Evolutionary conservation across 2,797 vertebrate genomes (phyloP).

Genomic region (Bradypodion ventrale): DNA sequence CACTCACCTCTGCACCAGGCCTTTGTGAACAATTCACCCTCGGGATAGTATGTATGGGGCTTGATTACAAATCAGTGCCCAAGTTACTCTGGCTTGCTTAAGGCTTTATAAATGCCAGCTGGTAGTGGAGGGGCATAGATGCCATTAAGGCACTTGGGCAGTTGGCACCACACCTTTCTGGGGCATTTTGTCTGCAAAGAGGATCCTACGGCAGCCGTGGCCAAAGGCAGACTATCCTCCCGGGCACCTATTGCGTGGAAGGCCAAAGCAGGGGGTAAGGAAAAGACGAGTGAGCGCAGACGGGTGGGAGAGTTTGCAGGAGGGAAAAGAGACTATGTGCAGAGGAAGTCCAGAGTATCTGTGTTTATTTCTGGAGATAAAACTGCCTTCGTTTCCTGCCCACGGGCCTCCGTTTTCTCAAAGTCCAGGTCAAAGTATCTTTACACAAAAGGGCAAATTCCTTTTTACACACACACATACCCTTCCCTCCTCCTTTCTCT

Average conservation of each 20-base stretch:
- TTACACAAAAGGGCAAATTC: constrained; percentile 38
- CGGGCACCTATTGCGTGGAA: background rate
- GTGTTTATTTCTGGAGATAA: constrained; percentile 47
- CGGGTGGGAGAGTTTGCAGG: background rate
- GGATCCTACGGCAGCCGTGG: too few relatives aligned
- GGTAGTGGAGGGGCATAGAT: too few relatives aligned
- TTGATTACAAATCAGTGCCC: background rate
- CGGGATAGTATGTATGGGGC: fast-evolving
- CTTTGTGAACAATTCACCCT: background rate
- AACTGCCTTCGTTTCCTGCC: constrained; percentile 43
- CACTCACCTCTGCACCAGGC: background rate
- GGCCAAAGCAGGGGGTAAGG: background rate
- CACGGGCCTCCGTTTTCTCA: background rate
- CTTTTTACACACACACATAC: background rate
- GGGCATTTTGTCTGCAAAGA: background rate
- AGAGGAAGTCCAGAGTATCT: constrained; percentile 10
- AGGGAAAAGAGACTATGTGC: background rate
- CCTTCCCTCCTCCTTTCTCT: too few relatives aligned
- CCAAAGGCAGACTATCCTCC: too few relatives aligned
- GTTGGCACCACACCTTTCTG: too few relatives aligned
- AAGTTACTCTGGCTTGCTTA: background rate
- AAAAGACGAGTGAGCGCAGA: background rate
- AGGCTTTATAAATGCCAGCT: too few relatives aligned
- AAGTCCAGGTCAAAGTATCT: constrained; percentile 17
- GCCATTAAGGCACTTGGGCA: background rate